A percentile compares a stretch with the other conserved stretches of the same genome.
phyloP scores from a whole-genome alignment of 2,797 vertebrate genomes.

The Rousettus madagascariensis region DNA sequence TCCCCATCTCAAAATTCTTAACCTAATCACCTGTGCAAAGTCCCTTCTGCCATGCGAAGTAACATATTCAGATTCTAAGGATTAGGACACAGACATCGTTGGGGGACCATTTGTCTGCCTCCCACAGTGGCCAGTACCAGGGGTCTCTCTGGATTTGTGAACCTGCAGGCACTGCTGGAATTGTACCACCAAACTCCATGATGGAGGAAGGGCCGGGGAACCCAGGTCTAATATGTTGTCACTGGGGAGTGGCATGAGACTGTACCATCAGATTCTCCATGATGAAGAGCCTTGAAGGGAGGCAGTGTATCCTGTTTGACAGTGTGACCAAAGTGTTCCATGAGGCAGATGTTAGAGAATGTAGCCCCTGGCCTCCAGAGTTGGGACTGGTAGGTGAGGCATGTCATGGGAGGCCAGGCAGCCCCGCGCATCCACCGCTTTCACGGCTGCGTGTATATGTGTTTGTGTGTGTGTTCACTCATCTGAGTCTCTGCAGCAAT shows the following conservation, averaged over 20 bases:
- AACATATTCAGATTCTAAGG: not conserved
- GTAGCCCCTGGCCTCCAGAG: not conserved
- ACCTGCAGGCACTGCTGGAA: not conserved
- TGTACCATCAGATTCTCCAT: not conserved
- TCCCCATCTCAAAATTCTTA: not conserved
- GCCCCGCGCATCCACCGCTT: fast-evolving
- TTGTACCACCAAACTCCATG: not conserved
- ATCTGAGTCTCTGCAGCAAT: not conserved
- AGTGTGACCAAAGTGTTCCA: not conserved
- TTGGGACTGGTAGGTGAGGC: not conserved
- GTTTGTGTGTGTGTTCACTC: constrained; percentile 23
- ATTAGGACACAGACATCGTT: not conserved
- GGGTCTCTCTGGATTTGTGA: not conserved
- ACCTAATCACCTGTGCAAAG: not conserved
- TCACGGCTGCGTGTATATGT: not conserved
- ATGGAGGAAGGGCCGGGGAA: not conserved
- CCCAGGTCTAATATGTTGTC: not conserved
- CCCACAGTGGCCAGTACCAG: not conserved
- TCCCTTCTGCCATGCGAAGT: not conserved
- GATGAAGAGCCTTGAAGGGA: not conserved
- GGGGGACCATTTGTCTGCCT: not conserved
- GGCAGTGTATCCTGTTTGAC: not conserved
- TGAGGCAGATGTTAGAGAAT: not conserved
- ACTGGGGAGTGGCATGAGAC: not conserved
- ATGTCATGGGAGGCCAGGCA: not conserved